Base-by-base conservation (phyloP, 1,140 invertebrate genomes). In the Hirudo medicinalis region DNA sequence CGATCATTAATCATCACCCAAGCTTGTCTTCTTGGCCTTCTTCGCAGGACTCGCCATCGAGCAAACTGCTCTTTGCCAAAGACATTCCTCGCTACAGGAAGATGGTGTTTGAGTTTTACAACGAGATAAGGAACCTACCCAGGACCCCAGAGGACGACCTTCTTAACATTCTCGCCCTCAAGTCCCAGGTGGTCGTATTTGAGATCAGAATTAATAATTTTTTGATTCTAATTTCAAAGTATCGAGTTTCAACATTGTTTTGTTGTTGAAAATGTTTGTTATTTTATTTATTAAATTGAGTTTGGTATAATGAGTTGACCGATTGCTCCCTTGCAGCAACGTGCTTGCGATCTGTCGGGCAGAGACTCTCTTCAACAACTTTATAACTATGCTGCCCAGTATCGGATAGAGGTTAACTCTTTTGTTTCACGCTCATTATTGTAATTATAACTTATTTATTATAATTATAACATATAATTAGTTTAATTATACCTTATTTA, bases 61-160 rank as follows among this genome's bases (percentile, higher is more conserved):
- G 80, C 75, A 81, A 82, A 73, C 75, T 81, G 71, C 76, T 82
- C 70, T 82, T 80, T 78, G 80, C 80, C 72, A 82, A 80, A 76
- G 81, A 82, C 75, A 82, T 81, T 73, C 78, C 79, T 54, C 76
- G 77, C 32, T 81, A 80, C 72, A 76, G 79, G 40, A 77, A 78
- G 71, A 74, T 76, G 74, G 80, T 82, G 11, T 81, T 78, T 57
- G 83, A 83, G 25, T 87, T 84, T 76, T 86, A 86, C 76, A 77
- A 79, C 32, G 82, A 85, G 71, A 85, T 87, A 68, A 79, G 83
- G 69, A 79, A 80, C 57, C 94, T 98, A 92, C 90, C 92, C 76
- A 89, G 93, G 73, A 94, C 98, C 82, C 93, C 91, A 74, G 95
- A 99, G 83, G 93, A 97, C 83, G 94, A 98, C 79, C 97, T 99